Base-by-base conservation (phyloP, 2,113 vertebrate species). In the Rhabdomys dilectus region DNA sequence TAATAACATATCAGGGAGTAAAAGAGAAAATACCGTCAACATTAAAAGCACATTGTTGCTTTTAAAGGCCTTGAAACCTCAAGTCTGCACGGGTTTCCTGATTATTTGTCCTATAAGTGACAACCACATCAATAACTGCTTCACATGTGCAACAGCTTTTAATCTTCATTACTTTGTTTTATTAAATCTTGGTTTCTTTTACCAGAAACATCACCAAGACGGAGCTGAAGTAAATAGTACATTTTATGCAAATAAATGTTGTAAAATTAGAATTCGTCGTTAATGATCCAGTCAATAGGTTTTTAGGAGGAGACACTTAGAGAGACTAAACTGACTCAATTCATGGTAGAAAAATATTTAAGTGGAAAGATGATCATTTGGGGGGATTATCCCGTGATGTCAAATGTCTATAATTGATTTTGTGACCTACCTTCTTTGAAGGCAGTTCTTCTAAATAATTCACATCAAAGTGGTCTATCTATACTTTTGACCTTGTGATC, bases 161-260 rank as follows among this genome's bases (percentile, higher is more conserved):
- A 72, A n/a, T 82, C 48, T 93, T 93, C 39, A 93, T 78, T 64
- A 80, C 1, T 31, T 91, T 53, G n/a, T 45, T 75, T 56, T 85
- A 93, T 51, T 60, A 62, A 10, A 80, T 80, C 39, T 68, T 56
- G 89, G 66, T 31, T 70, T 17, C 29, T 39, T 51, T 76, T 91
- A 58, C n/a, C 13, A 89, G 53, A 42, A 56, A 53, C 17, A 84
- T 42, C n/a, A 78, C 34, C 86, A 94, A 90, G 29, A 91, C 29
- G 68, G 12, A 88, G 34, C 21, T 45, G n/a, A 73, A 88, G 0
- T 89, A 36, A 85, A 80, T 91, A 91, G 73, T 72, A 78, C 26
- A 88, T 68, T 53, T 88, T 72, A 75, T 36, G 31, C 34, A 95
- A 94, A 94, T 88, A 45, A 45, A 92, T 80, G 6, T 88, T 19